These are phyloP conservation scores for Microtus obscurus DNA, from an alignment of 2,797 vertebrate genomes.

Conservation along the genomic window DNA sequence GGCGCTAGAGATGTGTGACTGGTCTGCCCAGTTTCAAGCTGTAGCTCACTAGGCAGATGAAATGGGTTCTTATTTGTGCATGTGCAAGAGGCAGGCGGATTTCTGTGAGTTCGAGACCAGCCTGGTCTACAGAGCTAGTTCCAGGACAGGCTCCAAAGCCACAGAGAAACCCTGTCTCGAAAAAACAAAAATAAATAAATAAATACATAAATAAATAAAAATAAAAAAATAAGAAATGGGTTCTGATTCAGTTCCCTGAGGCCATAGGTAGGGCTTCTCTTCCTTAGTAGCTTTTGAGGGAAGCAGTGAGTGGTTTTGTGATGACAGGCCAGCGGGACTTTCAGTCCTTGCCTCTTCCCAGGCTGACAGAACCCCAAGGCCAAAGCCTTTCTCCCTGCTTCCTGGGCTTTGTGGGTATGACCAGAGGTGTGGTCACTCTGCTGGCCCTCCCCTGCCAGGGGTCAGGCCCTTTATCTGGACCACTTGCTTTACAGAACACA, in stretches of 20 bases:
- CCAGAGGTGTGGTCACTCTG: no score
- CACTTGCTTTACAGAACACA: constrained; percentile 65
- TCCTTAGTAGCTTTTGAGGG: not conserved
- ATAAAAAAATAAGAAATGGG: no score
- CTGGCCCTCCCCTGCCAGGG: no score
- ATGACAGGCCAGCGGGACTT: not conserved
- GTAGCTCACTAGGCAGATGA: not conserved
- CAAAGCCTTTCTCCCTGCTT: not conserved
- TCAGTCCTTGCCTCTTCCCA: not conserved
- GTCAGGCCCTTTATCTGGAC: not conserved
- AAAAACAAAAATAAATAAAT: no score
- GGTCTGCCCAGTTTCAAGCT: not conserved
- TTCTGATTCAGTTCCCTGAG: not conserved
- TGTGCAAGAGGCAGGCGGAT: no score
- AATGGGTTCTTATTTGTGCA: not conserved
- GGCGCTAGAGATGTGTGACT: not conserved
- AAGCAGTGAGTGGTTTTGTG: not conserved
- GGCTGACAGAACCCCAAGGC: not conserved
- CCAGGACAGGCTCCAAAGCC: no score
- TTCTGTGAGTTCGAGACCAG: no score
- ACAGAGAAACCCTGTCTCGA: no score
- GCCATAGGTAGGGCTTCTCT: not conserved
- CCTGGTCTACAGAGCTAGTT: no score
- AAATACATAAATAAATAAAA: no score
- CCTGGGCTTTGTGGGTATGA: not conserved